A percentile compares a stretch with the other conserved stretches of the same genome.
Evolutionary conservation across 2,113 vertebrate species (phyloP).

Genomic region (Rostratula benghalensis): DNA sequence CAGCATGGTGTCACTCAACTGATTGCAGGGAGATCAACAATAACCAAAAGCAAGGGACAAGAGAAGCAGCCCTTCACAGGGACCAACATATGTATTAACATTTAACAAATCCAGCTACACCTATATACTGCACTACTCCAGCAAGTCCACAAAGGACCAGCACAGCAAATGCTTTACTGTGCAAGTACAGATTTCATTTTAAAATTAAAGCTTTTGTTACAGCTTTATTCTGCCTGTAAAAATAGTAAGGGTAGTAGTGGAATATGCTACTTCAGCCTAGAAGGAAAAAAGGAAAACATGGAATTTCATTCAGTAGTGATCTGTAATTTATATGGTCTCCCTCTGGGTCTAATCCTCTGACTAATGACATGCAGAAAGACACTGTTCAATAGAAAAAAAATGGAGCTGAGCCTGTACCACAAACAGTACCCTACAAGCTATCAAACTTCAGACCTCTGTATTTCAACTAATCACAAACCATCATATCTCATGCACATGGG

Average conservation of each 20-base stretch:
- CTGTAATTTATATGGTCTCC: not conserved
- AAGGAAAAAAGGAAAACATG: not conserved
- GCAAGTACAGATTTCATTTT: not conserved
- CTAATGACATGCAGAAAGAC: not conserved
- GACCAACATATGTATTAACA: not conserved
- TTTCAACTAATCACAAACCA: constrained; percentile 38
- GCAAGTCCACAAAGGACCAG: not conserved
- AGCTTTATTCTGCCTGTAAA: not conserved
- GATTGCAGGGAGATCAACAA: not conserved
- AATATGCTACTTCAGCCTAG: not conserved
- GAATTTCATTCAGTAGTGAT: not conserved
- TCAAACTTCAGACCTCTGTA: constrained; percentile 22
- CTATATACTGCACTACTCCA: not conserved
- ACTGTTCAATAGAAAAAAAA: not conserved
- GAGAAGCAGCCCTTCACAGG: not conserved
- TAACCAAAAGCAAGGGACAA: not conserved
- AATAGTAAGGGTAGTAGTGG: not conserved
- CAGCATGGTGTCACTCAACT: not conserved
- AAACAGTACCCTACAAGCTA: not conserved
- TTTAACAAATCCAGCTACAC: not conserved
- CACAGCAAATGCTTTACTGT: not conserved
- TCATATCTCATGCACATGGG: not conserved
- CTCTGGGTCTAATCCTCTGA: not conserved
- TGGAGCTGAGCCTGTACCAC: not conserved
- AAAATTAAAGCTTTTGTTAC: not conserved